Evolutionary conservation across 2,113 vertebrate species (phyloP), one percentile per base, ranked within the genome.

Genomic region (Xyrauchen texanus): DNA sequence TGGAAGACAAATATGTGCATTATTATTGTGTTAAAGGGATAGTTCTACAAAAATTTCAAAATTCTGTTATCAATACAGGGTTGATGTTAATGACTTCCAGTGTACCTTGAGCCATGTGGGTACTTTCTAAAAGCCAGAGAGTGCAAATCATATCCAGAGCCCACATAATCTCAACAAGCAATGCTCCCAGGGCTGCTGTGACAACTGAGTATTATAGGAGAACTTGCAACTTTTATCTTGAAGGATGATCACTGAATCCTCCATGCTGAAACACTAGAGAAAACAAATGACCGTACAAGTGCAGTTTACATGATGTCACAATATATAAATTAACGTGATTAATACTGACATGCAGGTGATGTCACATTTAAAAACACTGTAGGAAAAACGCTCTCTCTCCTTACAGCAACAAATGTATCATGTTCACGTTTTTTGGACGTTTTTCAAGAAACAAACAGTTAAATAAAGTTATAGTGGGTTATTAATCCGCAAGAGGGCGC

Each of bases 41-140:
- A 34, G 21, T 34, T 34, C 21, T 34, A 34, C 21, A 34, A 34
- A 34, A 34, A 34, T 34, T 34, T 34, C 21, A 34, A 34, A 34
- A 34, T 34, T 34, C 21, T 34, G 21, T 34, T 34, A 34, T 34
- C 21, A 34, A 34, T 34, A 34, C 21, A 34, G 21, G 21, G 21
- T 34, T 34, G 21, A 1, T 34, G 1, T 47, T n/a, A 9, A 7
- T 51, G 0, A 42, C 7, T 21, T 44, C 0, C 21, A 15, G 60
- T 60, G 53, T 75, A 80, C 77, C 92, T 90, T 91, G 7, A 94
- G 90, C 9, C 45, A 87, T 68, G 42, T 67, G 0, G 92, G 92
- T 71, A 93, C 70, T 87, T 87, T 93, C 13, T 88, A 85, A 69
- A 92, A 91, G 4, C 90, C 92, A 12, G 92, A 92, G n/a, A 90